These are phyloP conservation scores for Numida meleagris DNA, from an alignment of 2,113 vertebrate species.

Conservation along the genomic window DNA sequence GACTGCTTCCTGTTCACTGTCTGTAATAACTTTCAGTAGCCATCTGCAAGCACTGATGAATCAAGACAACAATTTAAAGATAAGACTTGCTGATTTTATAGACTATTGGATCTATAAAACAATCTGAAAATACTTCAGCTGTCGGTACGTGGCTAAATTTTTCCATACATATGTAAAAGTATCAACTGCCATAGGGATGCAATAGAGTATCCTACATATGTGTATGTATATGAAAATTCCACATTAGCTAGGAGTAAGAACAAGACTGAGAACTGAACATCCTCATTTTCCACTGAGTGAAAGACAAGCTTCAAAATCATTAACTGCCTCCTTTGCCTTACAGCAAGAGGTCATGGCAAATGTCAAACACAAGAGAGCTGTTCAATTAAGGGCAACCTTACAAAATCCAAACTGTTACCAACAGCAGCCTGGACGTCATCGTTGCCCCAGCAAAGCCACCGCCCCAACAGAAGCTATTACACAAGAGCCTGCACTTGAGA, in stretches of 20 bases:
- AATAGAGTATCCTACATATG: not conserved
- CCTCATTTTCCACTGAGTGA: not conserved
- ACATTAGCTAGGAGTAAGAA: not conserved
- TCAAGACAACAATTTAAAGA: not conserved
- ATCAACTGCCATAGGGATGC: not conserved
- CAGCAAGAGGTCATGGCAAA: constrained; percentile 60
- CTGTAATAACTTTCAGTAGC: not conserved
- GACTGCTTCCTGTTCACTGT: not conserved
- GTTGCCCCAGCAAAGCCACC: not conserved
- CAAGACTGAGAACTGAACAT: not conserved
- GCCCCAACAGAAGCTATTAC: not conserved
- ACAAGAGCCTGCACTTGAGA: not conserved
- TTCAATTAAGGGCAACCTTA: constrained; percentile 55
- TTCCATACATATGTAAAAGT: not conserved
- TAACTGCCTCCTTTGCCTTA: constrained; percentile 43
- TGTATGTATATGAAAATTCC: not conserved
- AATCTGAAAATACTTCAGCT: not conserved
- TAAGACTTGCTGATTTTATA: not conserved
- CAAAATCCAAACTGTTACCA: constrained; percentile 29
- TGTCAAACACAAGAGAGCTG: constrained; percentile 39
- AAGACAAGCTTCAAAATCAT: constrained; percentile 45
- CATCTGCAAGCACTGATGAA: not conserved
- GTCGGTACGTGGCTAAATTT: not conserved
- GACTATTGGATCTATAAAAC: not conserved
- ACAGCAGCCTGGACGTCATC: constrained; percentile 23